A percentile compares a stretch with the other conserved stretches of the same genome.
These are phyloP conservation scores for Elgaria multicarinata DNA, from an alignment of 2,113 vertebrate species.

Conservation along the genomic window DNA sequence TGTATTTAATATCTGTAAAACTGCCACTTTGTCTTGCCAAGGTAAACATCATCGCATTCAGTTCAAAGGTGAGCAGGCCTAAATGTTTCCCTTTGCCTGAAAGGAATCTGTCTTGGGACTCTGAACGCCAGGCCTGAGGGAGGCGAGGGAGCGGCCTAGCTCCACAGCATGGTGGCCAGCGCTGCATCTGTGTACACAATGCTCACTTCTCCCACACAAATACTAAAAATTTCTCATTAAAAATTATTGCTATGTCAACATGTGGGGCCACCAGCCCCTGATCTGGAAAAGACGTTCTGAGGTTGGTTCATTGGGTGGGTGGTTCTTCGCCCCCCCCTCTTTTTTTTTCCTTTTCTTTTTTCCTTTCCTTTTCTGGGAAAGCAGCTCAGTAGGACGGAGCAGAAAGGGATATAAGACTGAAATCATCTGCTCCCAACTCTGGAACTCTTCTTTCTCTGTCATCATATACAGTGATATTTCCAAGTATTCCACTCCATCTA, in stretches of 20 bases:
- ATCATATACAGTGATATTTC: conserved; percentile 61
- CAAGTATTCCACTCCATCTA: conserved; percentile 66
- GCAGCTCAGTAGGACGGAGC: neutral
- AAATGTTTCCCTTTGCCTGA: conserved; percentile 92
- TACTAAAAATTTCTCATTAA: conserved; percentile 86
- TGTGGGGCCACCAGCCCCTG: conserved; percentile 76
- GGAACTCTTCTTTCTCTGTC: conserved; percentile 63
- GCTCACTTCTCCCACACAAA: conserved; percentile 86
- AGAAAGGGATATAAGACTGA: conserved; percentile 58
- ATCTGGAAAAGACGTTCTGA: conserved; percentile 81
- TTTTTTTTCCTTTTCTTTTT: conserved; percentile 38
- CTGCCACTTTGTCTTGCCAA: conserved; percentile 96
- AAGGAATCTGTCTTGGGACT: conserved; percentile 90
- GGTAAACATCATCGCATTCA: conserved; percentile 95
- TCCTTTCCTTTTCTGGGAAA: conserved; percentile 69
- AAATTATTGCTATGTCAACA: conserved; percentile 88
- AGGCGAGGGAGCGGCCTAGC: conserved; percentile 75
- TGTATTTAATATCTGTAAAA: conserved; percentile 99
- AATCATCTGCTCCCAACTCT: conserved; percentile 70
- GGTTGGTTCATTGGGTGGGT: conserved; percentile 18
- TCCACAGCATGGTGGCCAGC: conserved; percentile 69
- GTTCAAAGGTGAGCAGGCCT: conserved; percentile 98
- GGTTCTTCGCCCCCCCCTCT: neutral
- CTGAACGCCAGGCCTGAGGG: conserved; percentile 76
- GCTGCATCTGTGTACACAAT: conserved; percentile 90